Evolutionary conservation across 2,113 vertebrate species (phyloP).

Genomic region (Monarcha castaneiventris): DNA sequence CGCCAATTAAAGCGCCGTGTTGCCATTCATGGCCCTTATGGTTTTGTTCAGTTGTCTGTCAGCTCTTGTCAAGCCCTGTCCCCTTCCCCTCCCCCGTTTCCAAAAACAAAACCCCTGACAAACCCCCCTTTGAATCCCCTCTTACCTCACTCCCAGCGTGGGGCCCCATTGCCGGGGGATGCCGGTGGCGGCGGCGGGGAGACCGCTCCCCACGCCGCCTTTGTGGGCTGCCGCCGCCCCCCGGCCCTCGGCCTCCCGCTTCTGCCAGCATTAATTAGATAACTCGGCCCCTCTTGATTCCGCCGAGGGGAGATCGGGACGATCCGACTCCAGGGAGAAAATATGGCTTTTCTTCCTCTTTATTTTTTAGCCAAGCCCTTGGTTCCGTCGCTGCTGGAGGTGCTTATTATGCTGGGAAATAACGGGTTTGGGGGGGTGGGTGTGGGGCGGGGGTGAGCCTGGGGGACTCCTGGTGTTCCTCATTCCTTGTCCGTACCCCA

Average conservation of each 20-base stretch:
- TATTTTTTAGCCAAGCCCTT: neutral
- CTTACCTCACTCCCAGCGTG: conserved; percentile 66
- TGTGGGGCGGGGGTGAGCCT: fast-evolving
- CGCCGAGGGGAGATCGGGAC: neutral
- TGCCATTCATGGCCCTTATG: conserved; percentile 67
- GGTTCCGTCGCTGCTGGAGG: neutral
- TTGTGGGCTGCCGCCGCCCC: conserved; percentile 51
- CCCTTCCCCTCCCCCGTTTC: conserved; percentile 52
- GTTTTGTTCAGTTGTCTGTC: conserved; percentile 67
- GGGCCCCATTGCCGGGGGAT: conserved; percentile 57
- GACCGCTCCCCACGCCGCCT: conserved; percentile 51
- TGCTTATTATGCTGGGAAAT: neutral
- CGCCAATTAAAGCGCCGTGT: conserved; percentile 54
- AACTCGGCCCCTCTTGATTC: conserved; percentile 16
- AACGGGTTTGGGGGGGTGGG: neutral
- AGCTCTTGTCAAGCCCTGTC: conserved; percentile 62
- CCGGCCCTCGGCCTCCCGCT: neutral
- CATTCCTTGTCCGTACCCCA: neutral
- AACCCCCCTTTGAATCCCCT: conserved; percentile 47
- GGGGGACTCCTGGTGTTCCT: neutral
- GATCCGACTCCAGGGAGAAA: neutral
- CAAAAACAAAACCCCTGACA: conserved; percentile 60
- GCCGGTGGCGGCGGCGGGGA: conserved; percentile 22
- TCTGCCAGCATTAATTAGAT: conserved; percentile 50
- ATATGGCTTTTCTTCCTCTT: neutral